Evolutionary conservation across 2,113 vertebrate genomes (phyloP), one percentile per base, ranked within the genome.

Genomic region (Phylloscopus trochiloides): DNA sequence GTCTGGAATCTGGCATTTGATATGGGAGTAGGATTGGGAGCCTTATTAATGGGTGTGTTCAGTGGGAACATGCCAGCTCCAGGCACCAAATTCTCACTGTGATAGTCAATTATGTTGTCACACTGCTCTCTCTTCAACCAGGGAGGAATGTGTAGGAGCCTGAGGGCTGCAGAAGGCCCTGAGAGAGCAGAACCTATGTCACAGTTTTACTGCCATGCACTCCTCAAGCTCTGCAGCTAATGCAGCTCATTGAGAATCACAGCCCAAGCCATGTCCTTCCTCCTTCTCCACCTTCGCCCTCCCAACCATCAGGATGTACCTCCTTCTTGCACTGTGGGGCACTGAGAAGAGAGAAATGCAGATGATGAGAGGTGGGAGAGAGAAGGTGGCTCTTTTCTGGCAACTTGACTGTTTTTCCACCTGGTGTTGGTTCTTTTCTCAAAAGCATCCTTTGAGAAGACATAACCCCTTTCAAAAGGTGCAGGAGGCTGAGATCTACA

Each of bases 261-360:
- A 86, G 29, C 11, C 38, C 50, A 61, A 51, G 50, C 28, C 38
- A 31, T 0, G 0, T 21, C 18, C 5, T 70, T 36, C 8, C 24
- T 77, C 26, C 67, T 45, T 45, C 29, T 72, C 40, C 24, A 32
- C 20, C 25, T 90, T 51, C 82, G 18, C 8, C 9, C 26, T 85
- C 21, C 17, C 17, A 68, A 1, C 5, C 16, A 80, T 38, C 34
- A 58, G 7, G 14, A 40, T 8, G 50, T 6, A 0, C 21, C 17
- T 61, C 22, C 13, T 81, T 25, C 54, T 77, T 66, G 32, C 25
- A 21, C 9, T 58, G 43, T 68, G 42, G 26, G 58, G 6, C 36
- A 82, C 12, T 7, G 34, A 82, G 40, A 7, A 82, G 9, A 55
- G 20, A 68, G 22, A 65, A 19, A 8, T 36, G n/a, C 25, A 62